These are phyloP conservation scores for Catonia carolina DNA, from an alignment of 2,888 invertebrate genomes.

Conservation along the genomic window DNA sequence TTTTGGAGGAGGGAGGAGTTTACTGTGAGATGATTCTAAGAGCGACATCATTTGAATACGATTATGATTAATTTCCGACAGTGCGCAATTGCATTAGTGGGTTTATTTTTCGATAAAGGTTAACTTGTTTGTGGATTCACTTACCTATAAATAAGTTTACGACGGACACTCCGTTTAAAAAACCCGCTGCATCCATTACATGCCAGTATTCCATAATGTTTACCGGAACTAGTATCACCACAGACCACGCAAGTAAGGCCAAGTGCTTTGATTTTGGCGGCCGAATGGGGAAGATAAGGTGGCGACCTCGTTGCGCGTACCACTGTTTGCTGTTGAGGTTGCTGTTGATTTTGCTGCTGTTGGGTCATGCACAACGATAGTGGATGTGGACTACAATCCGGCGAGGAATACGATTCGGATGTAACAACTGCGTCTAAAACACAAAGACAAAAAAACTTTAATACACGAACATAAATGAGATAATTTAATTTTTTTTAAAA, in stretches of 20 bases:
- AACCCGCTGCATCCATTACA: slow-evolving; percentile 99
- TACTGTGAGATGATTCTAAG: no score
- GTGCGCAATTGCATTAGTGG: no score
- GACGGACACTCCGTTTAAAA: slow-evolving; percentile 92
- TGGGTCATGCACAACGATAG: slow-evolving; percentile 50
- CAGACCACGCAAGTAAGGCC: slow-evolving; percentile 93
- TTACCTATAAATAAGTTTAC: slow-evolving; percentile 97
- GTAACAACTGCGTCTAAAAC: no score
- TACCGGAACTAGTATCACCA: slow-evolving; percentile 94
- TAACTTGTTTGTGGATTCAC: no score
- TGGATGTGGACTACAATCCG: slow-evolving; percentile 41
- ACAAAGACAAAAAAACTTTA: no score
- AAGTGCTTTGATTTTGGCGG: slow-evolving; percentile 51
- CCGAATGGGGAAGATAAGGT: slow-evolving; percentile 47
- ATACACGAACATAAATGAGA: no score
- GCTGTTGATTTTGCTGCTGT: slow-evolving; percentile 19
- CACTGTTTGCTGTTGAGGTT: slow-evolving; percentile 45
- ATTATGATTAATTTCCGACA: no score
- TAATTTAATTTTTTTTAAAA: no score
- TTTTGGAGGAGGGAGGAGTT: no score
- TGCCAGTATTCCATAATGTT: slow-evolving; percentile 95
- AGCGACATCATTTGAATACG: no score
- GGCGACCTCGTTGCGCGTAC: slow-evolving; percentile 56
- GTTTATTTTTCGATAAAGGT: no score
- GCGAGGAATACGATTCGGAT: no score